These are phyloP conservation scores for Tringa solitaria DNA, from an alignment of 2,113 vertebrate species.

Conservation along the genomic window DNA sequence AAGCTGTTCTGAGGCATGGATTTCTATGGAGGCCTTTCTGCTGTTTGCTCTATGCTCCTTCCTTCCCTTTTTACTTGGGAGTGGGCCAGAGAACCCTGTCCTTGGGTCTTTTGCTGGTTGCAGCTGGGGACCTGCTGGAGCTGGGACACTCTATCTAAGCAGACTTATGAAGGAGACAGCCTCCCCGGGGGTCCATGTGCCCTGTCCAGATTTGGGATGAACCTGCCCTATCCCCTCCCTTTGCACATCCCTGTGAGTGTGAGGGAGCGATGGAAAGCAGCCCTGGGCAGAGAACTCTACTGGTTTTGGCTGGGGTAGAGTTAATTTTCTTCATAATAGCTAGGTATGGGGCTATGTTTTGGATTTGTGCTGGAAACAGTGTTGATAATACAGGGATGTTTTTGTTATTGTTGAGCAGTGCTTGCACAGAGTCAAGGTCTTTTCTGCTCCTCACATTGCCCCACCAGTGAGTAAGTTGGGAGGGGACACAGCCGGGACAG, in stretches of 20 bases:
- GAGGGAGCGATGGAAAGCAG: not conserved
- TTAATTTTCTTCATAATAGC: not conserved
- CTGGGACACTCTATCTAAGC: not conserved
- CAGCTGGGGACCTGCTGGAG: not conserved
- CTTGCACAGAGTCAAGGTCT: not conserved
- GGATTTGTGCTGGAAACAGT: not conserved
- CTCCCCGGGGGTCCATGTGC: rapidly evolving
- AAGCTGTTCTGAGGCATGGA: not conserved
- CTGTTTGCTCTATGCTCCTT: not conserved
- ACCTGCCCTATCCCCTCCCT: not conserved
- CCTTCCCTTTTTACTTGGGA: not conserved
- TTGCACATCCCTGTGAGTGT: not conserved
- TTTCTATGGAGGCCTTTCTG: not conserved
- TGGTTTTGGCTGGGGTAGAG: not conserved
- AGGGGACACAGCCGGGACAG: not conserved
- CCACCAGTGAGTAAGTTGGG: not conserved
- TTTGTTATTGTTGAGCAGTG: not conserved
- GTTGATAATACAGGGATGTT: not conserved
- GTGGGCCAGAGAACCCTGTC: not conserved
- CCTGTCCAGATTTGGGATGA: not conserved
- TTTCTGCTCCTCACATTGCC: not conserved
- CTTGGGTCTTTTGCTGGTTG: not conserved
- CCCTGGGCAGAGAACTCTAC: not conserved
- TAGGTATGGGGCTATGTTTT: not conserved
- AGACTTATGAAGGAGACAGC: not conserved